These are phyloP conservation scores for Coccyzus lansbergi DNA, from an alignment of 2,797 vertebrate species.

Conservation along the genomic window DNA sequence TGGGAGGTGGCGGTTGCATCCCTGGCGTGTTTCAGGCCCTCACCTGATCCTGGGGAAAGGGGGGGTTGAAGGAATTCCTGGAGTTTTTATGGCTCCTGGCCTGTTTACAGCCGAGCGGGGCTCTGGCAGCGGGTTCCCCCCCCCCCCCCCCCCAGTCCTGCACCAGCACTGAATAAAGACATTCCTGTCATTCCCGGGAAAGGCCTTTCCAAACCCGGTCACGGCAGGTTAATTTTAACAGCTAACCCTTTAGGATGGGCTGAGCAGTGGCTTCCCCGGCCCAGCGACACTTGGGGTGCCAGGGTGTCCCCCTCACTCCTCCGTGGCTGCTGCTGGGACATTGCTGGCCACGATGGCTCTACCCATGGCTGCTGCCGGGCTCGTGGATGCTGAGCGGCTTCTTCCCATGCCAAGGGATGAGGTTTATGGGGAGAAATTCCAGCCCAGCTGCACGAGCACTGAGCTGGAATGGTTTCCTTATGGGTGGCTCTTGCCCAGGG, in stretches of 20 bases:
- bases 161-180: conserved; percentile 38
- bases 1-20: not conserved
- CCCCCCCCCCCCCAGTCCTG: conserved; percentile 2
- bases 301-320: not conserved
- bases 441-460: not conserved
- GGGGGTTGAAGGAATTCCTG: not conserved
- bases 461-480: not conserved
- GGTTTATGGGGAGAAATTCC: conserved; percentile 23
- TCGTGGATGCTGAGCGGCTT: not conserved
- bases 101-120: not conserved
- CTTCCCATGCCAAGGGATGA: not conserved
- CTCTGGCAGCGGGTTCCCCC: conserved; percentile 9
- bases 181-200: conserved; percentile 65
- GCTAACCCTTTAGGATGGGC: not conserved
- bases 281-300: rapidly evolving
- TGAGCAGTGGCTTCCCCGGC: not conserved
- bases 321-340: rapidly evolving
- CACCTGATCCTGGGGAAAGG: not conserved
- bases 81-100: conserved; percentile 27
- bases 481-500: conserved; percentile 4
- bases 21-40: not conserved
- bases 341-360: not conserved
- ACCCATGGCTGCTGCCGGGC: rapidly evolving
- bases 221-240: conserved; percentile 32
- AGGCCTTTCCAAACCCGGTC: conserved; percentile 35